Evolutionary conservation across 1,140 invertebrate genomes (phyloP), one percentile per base, ranked within the genome.

Genomic region (Microplitis demolitor): DNA sequence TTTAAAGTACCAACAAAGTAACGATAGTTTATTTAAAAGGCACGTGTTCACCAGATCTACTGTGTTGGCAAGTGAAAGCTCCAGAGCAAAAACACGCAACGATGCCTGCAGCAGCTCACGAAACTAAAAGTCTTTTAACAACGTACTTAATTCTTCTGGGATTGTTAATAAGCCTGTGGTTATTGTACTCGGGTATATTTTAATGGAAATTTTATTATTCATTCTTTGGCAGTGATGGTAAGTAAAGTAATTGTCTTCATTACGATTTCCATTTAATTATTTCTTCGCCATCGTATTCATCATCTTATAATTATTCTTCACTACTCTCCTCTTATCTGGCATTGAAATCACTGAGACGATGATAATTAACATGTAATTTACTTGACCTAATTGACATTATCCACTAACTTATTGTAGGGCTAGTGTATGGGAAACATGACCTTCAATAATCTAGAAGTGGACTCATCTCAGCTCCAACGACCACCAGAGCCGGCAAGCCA

Each of bases 131-230:
- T 69, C 79, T 89, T 66, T 71, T 88, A 50, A 88, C 84, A n/a
- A 89, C 88, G 3, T 89, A 88, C 70, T 78, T 87, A 9, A 89
- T 89, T 58, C 79, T 89, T 3, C 80, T 89, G 16, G 72, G 87
- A 31, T 78, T 89, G 14, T 77, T 89, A 11, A 78, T 87, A n/a
- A 83, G 85, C 3, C 78, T 89, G 16, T 89, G 87, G 84, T 61
- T 88, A 13, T 76, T 89, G 0, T 89, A 89, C 75, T 84, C 85
- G 0, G 85, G 85, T n/a, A 56, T 86, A 53, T 83, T 85, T 70
- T 87, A 87, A 81, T 31, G 13, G 2, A 3, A 8, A 9, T 60
- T 37, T 5, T 6, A 11, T 5, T 4, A 4, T 11, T 11, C 2
- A 62, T 13, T 53, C 24, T 53, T 64, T 31, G 11, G 37, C 51